Percentiles rank a stretch among this genome's conserved stretches.
Evolutionary conservation across 2,888 invertebrate species (phyloP).

Genomic region (Leptarthrus brevirostris): DNA sequence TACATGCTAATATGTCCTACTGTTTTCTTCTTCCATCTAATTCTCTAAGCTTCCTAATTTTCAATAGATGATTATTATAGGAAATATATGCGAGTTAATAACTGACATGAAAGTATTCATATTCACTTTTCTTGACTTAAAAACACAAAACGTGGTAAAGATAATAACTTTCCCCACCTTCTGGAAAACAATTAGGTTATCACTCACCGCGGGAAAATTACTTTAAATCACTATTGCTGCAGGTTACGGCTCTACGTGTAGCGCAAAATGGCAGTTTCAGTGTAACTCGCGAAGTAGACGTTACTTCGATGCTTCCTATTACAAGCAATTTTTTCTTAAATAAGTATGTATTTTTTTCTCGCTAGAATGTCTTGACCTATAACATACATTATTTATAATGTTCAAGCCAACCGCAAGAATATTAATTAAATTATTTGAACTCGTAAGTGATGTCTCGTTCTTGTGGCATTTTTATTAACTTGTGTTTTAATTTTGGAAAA

Average conservation of each 20-base stretch:
- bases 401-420: slow-evolving; percentile 53
- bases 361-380: background rate
- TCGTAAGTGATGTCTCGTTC: slow-evolving; percentile 52
- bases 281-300: background rate
- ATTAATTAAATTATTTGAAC: slow-evolving; percentile 54
- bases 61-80: no score
- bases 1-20: background rate
- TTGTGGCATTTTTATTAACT: no score
- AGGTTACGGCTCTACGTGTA: no score
- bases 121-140: background rate
- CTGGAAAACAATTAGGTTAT: background rate
- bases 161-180: slow-evolving; percentile 37
- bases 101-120: slow-evolving; percentile 25
- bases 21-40: background rate
- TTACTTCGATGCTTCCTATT: background rate
- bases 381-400: slow-evolving; percentile 38
- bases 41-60: no score
- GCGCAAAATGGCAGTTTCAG: background rate
- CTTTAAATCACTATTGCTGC: background rate
- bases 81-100: no score
- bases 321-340: background rate
- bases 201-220: background rate
- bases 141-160: slow-evolving; percentile 12
- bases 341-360: background rate
- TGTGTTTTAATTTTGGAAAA: background rate